phyloP scores from a whole-genome alignment of 2,113 vertebrate genomes.

The Channa maculata region DNA sequence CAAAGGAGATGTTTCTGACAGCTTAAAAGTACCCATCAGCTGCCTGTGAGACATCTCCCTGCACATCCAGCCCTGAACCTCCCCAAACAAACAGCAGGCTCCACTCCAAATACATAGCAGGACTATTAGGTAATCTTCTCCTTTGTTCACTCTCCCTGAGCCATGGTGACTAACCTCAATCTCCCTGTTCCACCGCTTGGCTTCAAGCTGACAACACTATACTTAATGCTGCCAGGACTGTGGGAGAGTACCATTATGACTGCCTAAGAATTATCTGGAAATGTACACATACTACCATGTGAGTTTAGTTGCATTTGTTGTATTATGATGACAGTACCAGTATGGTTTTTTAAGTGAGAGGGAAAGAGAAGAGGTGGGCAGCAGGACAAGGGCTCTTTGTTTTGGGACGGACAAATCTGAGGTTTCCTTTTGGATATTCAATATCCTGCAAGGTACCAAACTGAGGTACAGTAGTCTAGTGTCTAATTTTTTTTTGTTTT shows the following conservation, averaged over 20 bases:
- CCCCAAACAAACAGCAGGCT: conserved; percentile 89
- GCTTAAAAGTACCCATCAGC: conserved; percentile 83
- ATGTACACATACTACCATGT: conserved; percentile 20
- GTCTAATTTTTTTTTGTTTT: conserved; percentile 58
- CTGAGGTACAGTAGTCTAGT: conserved; percentile 76
- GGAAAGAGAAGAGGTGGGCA: conserved; percentile 10
- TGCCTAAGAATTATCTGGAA: conserved; percentile 38
- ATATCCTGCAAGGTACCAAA: conserved; percentile 80
- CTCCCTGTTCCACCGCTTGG: conserved; percentile 77
- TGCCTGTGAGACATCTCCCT: conserved; percentile 83
- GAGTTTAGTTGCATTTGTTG: conserved; percentile 47
- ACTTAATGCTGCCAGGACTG: conserved; percentile 55
- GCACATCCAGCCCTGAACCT: conserved; percentile 82
- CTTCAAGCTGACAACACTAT: conserved; percentile 70
- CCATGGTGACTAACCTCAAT: conserved; percentile 88
- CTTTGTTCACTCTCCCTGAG: conserved; percentile 89
- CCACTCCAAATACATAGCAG: conserved; percentile 90
- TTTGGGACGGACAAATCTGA: conserved; percentile 78
- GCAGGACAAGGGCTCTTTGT: conserved; percentile 79
- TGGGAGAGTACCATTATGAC: conserved; percentile 43
- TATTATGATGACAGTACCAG: conserved; percentile 46
- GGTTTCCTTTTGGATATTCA: conserved; percentile 83
- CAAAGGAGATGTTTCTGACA: conserved; percentile 76
- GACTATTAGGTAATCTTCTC: conserved; percentile 90
- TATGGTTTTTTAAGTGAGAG: conserved; percentile 21